Evolutionary conservation across 1,140 invertebrate species (phyloP).

Genomic region (Drosophila ironensis): DNA sequence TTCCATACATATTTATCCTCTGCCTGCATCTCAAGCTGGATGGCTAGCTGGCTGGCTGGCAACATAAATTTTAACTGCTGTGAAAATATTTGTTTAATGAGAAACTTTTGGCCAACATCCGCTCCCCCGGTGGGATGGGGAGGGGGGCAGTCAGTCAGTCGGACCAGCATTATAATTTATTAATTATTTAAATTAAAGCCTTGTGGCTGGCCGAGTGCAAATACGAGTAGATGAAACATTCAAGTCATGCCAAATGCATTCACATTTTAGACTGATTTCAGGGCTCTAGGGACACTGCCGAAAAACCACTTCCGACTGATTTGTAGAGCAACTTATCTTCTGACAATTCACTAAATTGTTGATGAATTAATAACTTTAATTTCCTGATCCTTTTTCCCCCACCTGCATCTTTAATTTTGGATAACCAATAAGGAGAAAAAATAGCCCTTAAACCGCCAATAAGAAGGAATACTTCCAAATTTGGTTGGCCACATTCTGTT

Average conservation of each 20-base stretch:
- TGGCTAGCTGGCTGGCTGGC: too few relatives aligned
- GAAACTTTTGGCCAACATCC: slow-evolving; percentile 64
- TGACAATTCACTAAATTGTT: too few relatives aligned
- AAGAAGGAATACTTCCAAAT: slow-evolving; percentile 46
- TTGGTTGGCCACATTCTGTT: slow-evolving; percentile 53
- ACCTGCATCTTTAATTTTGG: neutral
- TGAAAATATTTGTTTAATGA: slow-evolving; percentile 80
- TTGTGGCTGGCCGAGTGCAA: slow-evolving; percentile 34
- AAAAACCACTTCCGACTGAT: too few relatives aligned
- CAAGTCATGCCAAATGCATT: slow-evolving; percentile 1
- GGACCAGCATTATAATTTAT: slow-evolving; percentile 63
- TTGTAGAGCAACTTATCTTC: too few relatives aligned
- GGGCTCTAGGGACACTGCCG: too few relatives aligned
- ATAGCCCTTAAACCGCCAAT: slow-evolving; percentile 62
- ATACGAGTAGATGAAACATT: slow-evolving; percentile 37
- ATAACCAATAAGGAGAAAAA: slow-evolving; percentile 18
- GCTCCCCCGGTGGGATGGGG: too few relatives aligned
- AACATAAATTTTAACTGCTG: slow-evolving; percentile 77
- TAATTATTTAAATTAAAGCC: slow-evolving; percentile 75
- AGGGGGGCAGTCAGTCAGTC: slow-evolving; percentile 13
- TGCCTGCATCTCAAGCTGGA: slow-evolving; percentile 34
- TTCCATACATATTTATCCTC: slow-evolving; percentile 25
- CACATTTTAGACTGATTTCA: slow-evolving; percentile 19
- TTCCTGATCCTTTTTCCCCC: too few relatives aligned
- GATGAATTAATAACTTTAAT: too few relatives aligned